Evolutionary conservation across 1,140 invertebrate species (phyloP), one percentile per base, ranked within the genome.

Genomic region (Pentalonia nigronervosa): DNA sequence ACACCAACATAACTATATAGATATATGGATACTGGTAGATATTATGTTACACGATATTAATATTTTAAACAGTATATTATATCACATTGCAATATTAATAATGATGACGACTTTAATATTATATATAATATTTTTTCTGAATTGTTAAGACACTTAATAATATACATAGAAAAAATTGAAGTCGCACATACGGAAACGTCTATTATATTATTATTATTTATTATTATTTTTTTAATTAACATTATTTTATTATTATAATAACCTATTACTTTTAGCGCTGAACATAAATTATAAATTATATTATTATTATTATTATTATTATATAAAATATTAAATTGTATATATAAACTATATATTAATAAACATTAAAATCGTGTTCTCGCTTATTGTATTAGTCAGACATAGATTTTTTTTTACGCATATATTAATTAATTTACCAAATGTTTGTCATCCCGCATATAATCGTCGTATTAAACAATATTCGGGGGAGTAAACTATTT

Each of bases 271-370:
- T 48, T 87, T 87, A 87, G 30, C 30, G 17, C 25, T 48, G 30
- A 48, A 87, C 30, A 47, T 48, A 30, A 30, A 83, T 36, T 21
- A 36, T 81, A 83, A 83, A 83, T 23, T 23, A 30, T 86, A 83
- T 83, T 83, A 84, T 84, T 83, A 76, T 76, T 76, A 81, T 81
- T 34, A 84, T 84, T 84, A 84, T 84, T 84, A 84, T n/a, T n/a
- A n/a, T n/a, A n/a, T 83, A 41, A 41, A 84, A 83, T 67, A 47
- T 87, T 25, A 45, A 87, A 47, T 48, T 47, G 84, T 87, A 87
- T 11, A 87, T 87, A 47, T 47, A 87, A n/a, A 47, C 30, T 45
- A n/a, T 45, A 47, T 86, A 87, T n/a, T 87, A 14, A n/a, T 47
- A 48, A 9, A 21, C 25, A 87, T 87, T 87, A 25, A 87, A 87